Evolutionary conservation across 2,113 vertebrate species (phyloP).

Genomic region (Labeo rohita): DNA sequence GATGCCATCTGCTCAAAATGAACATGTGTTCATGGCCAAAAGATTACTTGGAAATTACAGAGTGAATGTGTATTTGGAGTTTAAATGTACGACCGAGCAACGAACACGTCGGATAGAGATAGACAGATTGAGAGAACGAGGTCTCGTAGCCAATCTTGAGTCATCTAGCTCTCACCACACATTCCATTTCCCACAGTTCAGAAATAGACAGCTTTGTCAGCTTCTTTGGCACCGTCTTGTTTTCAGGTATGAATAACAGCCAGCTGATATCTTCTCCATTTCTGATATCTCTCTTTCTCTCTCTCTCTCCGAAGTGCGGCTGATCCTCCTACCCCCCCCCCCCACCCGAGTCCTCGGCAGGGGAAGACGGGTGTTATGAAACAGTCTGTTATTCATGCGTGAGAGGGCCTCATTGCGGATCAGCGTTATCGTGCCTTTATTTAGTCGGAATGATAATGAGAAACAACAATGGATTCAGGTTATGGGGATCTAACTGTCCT

Average conservation of each 20-base stretch:
- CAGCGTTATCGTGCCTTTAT: conserved; percentile 54
- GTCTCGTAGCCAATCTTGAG: background rate
- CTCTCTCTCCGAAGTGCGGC: background rate
- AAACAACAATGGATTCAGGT: conserved; percentile 58
- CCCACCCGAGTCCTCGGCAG: background rate
- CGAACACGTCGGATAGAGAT: background rate
- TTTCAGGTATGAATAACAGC: conserved; percentile 38
- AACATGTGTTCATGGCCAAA: conserved; percentile 23
- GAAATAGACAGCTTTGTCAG: conserved; percentile 38
- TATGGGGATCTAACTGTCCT: conserved; percentile 51
- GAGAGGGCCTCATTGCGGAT: conserved; percentile 55
- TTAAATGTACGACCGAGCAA: conserved; percentile 45
- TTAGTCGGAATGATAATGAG: conserved; percentile 59
- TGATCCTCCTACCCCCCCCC: background rate
- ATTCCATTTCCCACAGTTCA: conserved; percentile 6
- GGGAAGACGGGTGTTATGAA: conserved; percentile 42
- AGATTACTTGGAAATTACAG: conserved; percentile 9
- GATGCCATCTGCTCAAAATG: conserved; percentile 47
- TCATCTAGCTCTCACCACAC: conserved; percentile 14
- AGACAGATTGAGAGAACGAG: background rate
- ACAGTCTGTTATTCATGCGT: conserved; percentile 58
- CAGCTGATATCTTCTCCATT: conserved; percentile 27
- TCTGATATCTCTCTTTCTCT: conserved; percentile 36
- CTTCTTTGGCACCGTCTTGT: conserved; percentile 27
- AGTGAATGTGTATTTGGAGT: conserved; percentile 48